phyloP scores from a whole-genome alignment of 2,888 invertebrate genomes.

The Drosophila merina region DNA sequence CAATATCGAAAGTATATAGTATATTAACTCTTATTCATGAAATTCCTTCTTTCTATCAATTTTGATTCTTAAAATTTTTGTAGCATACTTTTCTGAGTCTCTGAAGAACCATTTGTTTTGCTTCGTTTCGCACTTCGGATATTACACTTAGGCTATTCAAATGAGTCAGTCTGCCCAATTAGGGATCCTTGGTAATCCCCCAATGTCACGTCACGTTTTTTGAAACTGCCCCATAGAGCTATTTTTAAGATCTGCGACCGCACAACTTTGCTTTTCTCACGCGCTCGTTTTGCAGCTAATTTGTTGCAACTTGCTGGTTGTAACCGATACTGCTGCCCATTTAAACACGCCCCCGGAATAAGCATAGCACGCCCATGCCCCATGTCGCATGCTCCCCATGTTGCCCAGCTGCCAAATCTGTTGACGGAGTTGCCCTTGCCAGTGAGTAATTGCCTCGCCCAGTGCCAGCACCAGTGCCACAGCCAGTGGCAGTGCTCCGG shows the following conservation, averaged over 20 bases:
- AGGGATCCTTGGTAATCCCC: slow-evolving; percentile 31
- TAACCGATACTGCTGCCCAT: slow-evolving; percentile 3
- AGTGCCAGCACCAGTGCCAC: slow-evolving; percentile 12
- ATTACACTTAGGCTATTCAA: neutral
- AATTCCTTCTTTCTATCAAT: neutral
- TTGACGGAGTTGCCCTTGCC: slow-evolving; percentile 62
- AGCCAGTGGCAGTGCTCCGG: slow-evolving; percentile 11
- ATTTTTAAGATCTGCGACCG: slow-evolving; percentile 42
- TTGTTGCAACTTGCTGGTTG: slow-evolving; percentile 59
- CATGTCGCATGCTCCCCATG: neutral
- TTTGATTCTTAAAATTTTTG: neutral
- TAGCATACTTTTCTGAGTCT: slow-evolving; percentile 43
- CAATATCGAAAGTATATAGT: too few species aligned
- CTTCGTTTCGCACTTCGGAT: slow-evolving; percentile 3
- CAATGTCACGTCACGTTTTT: slow-evolving; percentile 39
- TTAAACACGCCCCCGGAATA: slow-evolving; percentile 3
- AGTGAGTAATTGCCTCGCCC: slow-evolving; percentile 65
- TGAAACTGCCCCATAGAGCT: slow-evolving; percentile 14
- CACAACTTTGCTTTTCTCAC: slow-evolving; percentile 66
- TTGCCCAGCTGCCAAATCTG: slow-evolving; percentile 17
- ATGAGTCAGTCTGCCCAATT: slow-evolving; percentile 25
- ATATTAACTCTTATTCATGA: too few species aligned
- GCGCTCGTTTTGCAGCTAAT: slow-evolving; percentile 67
- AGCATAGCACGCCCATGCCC: neutral
- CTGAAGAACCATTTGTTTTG: neutral